Evolutionary conservation across 35 echinoderm and acorn worm genomes (phyloP).

Genomic region (Ophioderma brevispina): DNA sequence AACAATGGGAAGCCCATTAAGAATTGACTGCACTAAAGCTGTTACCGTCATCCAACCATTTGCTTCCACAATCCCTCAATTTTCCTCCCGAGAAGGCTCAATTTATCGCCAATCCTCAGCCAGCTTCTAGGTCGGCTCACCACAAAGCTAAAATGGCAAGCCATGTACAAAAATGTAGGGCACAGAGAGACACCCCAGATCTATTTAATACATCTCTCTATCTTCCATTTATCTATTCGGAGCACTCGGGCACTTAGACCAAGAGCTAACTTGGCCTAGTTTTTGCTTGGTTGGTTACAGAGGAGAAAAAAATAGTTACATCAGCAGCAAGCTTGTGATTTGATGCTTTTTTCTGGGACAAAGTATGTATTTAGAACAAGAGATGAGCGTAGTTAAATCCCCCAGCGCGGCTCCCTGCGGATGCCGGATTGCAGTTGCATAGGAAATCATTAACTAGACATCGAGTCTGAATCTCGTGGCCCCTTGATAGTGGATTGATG

Average conservation of each 20-base stretch:
- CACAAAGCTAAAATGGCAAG: neutral
- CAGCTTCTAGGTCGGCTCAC: neutral
- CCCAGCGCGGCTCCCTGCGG: too few relatives aligned
- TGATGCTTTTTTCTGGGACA: too few relatives aligned
- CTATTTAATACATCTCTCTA: constrained; percentile 3
- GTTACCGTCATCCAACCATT: neutral
- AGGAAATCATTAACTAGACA: too few relatives aligned
- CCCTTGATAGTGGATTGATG: too few relatives aligned
- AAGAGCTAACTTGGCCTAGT: neutral
- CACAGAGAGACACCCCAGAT: neutral
- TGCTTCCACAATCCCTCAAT: neutral
- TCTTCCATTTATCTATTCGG: constrained; percentile 6
- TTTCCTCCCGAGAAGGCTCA: neutral
- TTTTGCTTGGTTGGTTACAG: neutral
- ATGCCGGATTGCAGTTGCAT: too few relatives aligned
- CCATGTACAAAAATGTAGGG: neutral
- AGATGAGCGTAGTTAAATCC: too few relatives aligned
- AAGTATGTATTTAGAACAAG: too few relatives aligned
- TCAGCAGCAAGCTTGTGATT: neutral
- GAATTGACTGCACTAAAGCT: neutral
- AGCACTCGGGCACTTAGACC: neutral
- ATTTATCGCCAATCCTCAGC: neutral
- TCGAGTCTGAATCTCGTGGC: too few relatives aligned
- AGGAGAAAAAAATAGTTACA: neutral
- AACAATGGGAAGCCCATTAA: neutral